Evolutionary conservation across 1,140 invertebrate species (phyloP).

Genomic region (Adelges cooleyi): DNA sequence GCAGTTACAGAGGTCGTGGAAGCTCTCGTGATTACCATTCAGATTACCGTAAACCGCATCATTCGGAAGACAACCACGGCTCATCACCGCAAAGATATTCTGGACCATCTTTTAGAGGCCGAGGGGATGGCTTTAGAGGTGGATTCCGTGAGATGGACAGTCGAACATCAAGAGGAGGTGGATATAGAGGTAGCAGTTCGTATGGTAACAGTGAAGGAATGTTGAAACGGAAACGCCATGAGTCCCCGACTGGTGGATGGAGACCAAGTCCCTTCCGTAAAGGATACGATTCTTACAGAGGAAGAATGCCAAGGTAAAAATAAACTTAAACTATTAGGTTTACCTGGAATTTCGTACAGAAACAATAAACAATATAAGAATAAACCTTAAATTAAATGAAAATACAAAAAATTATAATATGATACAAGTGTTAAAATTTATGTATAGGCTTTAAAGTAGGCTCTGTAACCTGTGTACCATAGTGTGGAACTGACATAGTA

Average conservation of each 20-base stretch:
- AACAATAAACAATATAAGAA: not conserved
- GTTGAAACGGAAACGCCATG: constrained; percentile 20
- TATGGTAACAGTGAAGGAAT: constrained; percentile 5
- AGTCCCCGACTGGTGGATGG: not conserved
- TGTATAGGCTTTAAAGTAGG: no score
- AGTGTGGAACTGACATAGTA: not conserved
- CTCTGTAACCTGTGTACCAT: not conserved
- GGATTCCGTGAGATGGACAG: constrained; percentile 14
- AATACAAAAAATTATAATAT: no score
- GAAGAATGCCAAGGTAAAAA: constrained; percentile 22
- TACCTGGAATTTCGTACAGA: not conserved
- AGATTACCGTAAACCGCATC: constrained; percentile 19
- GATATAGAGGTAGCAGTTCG: constrained; percentile 15
- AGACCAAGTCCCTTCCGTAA: constrained; percentile 18
- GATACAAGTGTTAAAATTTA: no score
- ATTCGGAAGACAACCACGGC: constrained; percentile 10
- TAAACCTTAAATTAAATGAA: not conserved
- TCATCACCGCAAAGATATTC: constrained; percentile 13
- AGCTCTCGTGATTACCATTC: constrained; percentile 17
- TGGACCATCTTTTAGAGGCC: constrained; percentile 8
- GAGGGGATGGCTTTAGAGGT: constrained; percentile 15
- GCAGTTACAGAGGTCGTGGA: constrained; percentile 17
- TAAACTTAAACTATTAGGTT: constrained; percentile 13
- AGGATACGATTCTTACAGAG: constrained; percentile 13
- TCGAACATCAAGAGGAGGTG: constrained; percentile 2